Conservation (phyloP, 2,113 vertebrate species). For the Gobio gobio region DNA sequence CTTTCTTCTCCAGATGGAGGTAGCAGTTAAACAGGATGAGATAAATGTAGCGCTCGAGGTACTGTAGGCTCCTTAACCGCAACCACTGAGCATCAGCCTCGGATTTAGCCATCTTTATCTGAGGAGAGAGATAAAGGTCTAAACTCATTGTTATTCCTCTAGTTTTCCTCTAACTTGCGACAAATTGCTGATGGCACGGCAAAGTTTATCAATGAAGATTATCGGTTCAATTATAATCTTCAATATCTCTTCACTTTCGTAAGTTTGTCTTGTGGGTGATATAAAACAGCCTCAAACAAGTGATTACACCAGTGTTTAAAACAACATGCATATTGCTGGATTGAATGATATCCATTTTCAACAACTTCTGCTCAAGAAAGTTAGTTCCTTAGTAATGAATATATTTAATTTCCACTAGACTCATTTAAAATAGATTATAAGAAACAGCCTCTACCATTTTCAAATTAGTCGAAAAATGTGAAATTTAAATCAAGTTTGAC, state of each 20-base stretch:
- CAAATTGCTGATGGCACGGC: not conserved
- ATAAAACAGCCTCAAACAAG: not conserved
- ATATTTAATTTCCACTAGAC: too few species aligned
- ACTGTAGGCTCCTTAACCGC: constrained; percentile 82
- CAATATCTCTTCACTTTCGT: not conserved
- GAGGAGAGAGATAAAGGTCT: not conserved
- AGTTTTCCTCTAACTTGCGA: not conserved
- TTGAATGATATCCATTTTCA: not conserved
- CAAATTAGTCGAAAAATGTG: not conserved
- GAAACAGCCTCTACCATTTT: not conserved
- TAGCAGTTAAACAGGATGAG: constrained; percentile 86
- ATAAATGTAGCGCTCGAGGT: constrained; percentile 86
- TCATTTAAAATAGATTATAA: too few species aligned
- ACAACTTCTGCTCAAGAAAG: not conserved
- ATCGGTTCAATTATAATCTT: not conserved
- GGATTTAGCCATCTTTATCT: constrained; percentile 79
- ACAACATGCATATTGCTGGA: not conserved
- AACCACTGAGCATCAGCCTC: constrained; percentile 67
- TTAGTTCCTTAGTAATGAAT: not conserved
- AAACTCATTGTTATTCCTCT: not conserved
- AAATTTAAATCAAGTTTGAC: not conserved
- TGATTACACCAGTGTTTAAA: not conserved
- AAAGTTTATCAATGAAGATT: not conserved
- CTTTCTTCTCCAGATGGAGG: constrained; percentile 83
- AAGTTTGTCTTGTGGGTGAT: not conserved